A percentile compares a stretch with the other conserved stretches of the same genome.
Conservation (phyloP, 2,113 vertebrate genomes). For the Bungarus multicinctus region DNA sequence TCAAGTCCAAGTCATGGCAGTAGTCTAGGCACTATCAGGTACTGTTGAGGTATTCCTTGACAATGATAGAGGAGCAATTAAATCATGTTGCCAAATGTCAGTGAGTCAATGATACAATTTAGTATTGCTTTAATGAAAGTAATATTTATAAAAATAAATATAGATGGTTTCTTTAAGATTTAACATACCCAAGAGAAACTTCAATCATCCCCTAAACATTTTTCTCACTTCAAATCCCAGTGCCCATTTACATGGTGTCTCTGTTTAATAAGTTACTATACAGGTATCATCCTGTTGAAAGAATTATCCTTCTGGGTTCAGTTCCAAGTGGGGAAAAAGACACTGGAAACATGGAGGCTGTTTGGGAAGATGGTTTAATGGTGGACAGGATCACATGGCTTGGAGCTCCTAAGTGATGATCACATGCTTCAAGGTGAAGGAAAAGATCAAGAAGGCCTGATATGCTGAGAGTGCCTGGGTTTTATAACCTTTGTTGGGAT, state of each 20-base stretch:
- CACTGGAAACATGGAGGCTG: too few relatives aligned
- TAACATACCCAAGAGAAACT: neutral
- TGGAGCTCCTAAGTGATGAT: too few relatives aligned
- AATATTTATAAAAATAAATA: neutral
- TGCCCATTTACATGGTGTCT: neutral
- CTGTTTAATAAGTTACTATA: neutral
- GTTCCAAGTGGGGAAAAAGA: too few relatives aligned
- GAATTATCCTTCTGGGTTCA: too few relatives aligned
- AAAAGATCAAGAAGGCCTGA: too few relatives aligned
- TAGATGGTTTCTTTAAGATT: neutral
- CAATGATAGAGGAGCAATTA: neutral
- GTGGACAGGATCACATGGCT: too few relatives aligned
- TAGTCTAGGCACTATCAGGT: neutral
- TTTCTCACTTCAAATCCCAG: neutral
- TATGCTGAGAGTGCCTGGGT: too few relatives aligned
- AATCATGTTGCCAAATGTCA: neutral
- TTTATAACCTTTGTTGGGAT: too few relatives aligned
- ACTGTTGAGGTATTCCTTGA: neutral
- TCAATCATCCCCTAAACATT: neutral
- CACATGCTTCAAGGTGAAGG: too few relatives aligned
- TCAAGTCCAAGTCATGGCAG: neutral
- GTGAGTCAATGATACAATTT: neutral
- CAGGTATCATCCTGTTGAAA: too few relatives aligned
- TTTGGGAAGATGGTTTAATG: too few relatives aligned
- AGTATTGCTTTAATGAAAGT: neutral